Evolutionary conservation across 2,888 invertebrate species (phyloP).

Genomic region (Epistrophe grossulariae): DNA sequence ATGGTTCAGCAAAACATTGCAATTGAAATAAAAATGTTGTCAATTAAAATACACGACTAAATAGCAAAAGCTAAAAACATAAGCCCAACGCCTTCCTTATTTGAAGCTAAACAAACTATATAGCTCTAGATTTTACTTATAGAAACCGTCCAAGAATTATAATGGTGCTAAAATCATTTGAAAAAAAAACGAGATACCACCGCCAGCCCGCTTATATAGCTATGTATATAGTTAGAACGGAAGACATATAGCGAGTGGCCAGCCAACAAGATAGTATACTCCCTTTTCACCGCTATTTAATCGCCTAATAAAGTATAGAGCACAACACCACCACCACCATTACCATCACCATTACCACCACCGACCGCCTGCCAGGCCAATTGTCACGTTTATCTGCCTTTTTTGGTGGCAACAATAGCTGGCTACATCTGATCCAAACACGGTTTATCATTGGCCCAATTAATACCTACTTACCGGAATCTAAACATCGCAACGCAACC

Average conservation of each 20-base stretch:
- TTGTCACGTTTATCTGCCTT: constrained; percentile 69
- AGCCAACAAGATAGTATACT: neutral
- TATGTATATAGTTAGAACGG: constrained; percentile 22
- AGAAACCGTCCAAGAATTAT: constrained; percentile 28
- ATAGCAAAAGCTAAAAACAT: constrained; percentile 16
- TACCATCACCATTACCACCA: neutral
- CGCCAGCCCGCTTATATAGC: neutral
- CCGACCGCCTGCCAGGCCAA: constrained; percentile 7
- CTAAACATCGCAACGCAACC: constrained; percentile 26
- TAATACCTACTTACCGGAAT: constrained; percentile 71
- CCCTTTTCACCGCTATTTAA: constrained; percentile 14
- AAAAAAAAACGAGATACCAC: constrained; percentile 10
- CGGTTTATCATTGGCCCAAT: constrained; percentile 71
- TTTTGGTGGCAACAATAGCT: constrained; percentile 68
- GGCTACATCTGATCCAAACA: constrained; percentile 58
- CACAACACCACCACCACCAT: neutral
- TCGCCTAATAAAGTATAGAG: constrained; percentile 40
- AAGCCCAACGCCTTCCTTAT: constrained; percentile 45
- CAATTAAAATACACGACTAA: constrained; percentile 37
- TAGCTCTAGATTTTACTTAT: neutral
- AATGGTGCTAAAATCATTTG: constrained; percentile 66
- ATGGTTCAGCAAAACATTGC: constrained; percentile 41
- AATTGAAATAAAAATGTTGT: constrained; percentile 57
- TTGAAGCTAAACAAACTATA: neutral
- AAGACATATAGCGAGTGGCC: constrained; percentile 8